Conservation (phyloP, 1,140 invertebrate species). For the Drosophila malerkotliana region DNA sequence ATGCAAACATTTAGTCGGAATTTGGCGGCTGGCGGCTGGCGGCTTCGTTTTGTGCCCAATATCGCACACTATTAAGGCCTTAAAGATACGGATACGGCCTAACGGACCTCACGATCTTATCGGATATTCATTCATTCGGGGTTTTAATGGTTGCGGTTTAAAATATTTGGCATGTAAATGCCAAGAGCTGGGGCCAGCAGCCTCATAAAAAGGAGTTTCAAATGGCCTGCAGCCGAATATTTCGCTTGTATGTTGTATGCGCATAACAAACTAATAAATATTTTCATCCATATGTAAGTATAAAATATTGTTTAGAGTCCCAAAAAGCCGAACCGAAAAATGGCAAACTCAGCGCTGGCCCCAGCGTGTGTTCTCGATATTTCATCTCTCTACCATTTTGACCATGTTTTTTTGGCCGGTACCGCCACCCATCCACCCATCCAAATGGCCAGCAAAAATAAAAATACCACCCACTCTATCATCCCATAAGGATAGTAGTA, state of each 20-base stretch:
- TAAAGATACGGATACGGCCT: constrained; percentile 20
- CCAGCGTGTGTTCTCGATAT: constrained; percentile 58
- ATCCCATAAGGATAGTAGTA: too few species aligned
- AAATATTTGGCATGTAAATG: constrained; percentile 53
- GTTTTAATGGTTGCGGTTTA: constrained; percentile 48
- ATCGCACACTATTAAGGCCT: constrained; percentile 30
- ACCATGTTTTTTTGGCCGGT: too few species aligned
- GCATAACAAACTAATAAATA: constrained; percentile 79
- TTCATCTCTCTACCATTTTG: constrained; percentile 58
- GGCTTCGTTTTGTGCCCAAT: background rate
- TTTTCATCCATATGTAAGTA: constrained; percentile 67
- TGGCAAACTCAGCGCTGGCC: constrained; percentile 51
- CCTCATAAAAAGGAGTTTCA: constrained; percentile 54
- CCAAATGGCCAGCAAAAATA: too few species aligned
- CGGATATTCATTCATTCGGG: constrained; percentile 25
- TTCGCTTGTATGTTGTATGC: background rate
- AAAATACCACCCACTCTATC: background rate
- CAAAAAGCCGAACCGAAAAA: constrained; percentile 26
- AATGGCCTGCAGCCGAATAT: constrained; percentile 34
- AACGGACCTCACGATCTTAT: constrained; percentile 42
- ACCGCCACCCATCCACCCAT: too few species aligned
- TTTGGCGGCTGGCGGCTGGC: too few species aligned
- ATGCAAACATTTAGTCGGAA: constrained; percentile 48
- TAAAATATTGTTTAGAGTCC: constrained; percentile 70
- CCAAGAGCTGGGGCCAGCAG: constrained; percentile 7